Evolutionary conservation across 1,140 invertebrate species (phyloP).

Genomic region (Zaprionus africanus): DNA sequence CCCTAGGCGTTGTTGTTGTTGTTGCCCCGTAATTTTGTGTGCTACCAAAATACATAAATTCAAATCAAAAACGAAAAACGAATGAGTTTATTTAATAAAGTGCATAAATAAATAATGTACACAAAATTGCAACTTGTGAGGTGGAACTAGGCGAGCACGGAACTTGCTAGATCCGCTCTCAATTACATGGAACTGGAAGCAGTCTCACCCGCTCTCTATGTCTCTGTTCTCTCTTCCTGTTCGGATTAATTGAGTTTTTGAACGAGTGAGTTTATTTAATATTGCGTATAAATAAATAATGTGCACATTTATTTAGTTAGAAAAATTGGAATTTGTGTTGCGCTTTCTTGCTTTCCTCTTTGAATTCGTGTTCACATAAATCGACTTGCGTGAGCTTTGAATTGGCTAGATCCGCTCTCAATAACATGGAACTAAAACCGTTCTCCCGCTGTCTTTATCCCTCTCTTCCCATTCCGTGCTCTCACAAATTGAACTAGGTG

Average conservation of each 20-base stretch:
- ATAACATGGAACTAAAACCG: background rate
- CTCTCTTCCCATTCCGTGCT: too few relatives aligned
- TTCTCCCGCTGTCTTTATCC: too few relatives aligned
- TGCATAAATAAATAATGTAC: slow-evolving; percentile 23
- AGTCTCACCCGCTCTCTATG: too few relatives aligned
- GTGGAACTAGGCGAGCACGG: background rate
- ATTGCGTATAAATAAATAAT: slow-evolving; percentile 22
- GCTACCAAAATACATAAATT: slow-evolving; percentile 21
- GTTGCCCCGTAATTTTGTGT: slow-evolving; percentile 3
- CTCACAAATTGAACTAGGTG: background rate
- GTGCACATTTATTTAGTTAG: background rate
- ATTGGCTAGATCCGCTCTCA: background rate
- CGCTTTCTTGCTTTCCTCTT: too few relatives aligned
- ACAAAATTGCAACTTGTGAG: background rate
- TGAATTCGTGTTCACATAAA: too few relatives aligned
- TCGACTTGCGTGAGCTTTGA: too few relatives aligned
- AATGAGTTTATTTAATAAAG: slow-evolving; percentile 14
- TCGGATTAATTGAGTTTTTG: too few relatives aligned
- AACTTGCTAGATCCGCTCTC: background rate
- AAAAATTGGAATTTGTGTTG: background rate
- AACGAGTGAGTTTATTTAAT: slow-evolving; percentile 5
- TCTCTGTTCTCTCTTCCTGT: too few relatives aligned
- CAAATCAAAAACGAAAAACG: slow-evolving; percentile 4
- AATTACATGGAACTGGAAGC: too few relatives aligned
- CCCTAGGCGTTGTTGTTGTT: background rate